Percentiles rank a stretch among this genome's conserved stretches.
These are phyloP conservation scores for Distichodus sexfasciatus DNA, from an alignment of 2,797 vertebrate genomes.

Conservation along the genomic window DNA sequence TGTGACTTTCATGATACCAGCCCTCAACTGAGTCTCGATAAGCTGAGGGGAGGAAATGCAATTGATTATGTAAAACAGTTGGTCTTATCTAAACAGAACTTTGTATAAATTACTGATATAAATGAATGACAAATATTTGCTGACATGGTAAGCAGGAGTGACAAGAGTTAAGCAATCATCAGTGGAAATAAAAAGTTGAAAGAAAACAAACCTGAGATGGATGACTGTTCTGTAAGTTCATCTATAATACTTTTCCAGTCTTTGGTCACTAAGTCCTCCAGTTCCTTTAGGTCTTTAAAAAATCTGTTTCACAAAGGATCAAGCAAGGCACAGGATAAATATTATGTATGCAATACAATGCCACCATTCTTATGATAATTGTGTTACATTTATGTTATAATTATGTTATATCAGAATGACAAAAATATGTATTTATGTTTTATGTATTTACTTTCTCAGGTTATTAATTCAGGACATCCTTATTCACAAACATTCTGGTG, in stretches of 20 bases:
- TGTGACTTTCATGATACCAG: constrained; percentile 48
- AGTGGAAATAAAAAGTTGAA: not conserved
- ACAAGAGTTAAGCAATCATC: too few species aligned
- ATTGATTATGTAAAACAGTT: not conserved
- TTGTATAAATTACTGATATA: not conserved
- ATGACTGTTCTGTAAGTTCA: constrained; percentile 34
- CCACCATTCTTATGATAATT: too few species aligned
- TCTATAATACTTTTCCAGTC: constrained; percentile 56
- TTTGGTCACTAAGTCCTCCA: constrained; percentile 51
- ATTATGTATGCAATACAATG: too few species aligned
- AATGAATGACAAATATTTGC: not conserved
- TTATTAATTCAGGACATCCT: not conserved
- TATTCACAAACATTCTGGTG: not conserved
- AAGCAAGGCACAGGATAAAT: too few species aligned
- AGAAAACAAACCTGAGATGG: constrained; percentile 40
- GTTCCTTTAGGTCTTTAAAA: constrained; percentile 51
- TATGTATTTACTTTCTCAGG: too few species aligned
- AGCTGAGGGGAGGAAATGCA: constrained; percentile 38
- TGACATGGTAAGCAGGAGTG: not conserved
- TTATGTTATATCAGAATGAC: too few species aligned
- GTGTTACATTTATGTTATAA: too few species aligned
- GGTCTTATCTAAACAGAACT: not conserved
- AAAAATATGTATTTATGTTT: too few species aligned
- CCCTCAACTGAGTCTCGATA: constrained; percentile 51
- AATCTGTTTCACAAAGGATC: constrained; percentile 23